Percentiles rank a stretch among this genome's conserved stretches.
Conservation (phyloP, 1,140 invertebrate species). For the Trichogramma pretiosum region DNA sequence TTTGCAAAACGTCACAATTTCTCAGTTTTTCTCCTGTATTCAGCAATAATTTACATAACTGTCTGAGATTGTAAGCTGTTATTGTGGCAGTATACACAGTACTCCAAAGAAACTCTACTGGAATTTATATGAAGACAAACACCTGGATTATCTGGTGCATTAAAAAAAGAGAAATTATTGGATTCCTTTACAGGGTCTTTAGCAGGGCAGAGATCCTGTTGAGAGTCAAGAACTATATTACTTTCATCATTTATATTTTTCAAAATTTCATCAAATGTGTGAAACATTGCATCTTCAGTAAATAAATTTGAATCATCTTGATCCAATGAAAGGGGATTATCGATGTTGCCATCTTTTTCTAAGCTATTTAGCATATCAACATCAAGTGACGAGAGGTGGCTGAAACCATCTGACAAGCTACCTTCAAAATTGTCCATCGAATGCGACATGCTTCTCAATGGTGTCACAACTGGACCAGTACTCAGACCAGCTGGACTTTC, state of each 20-base stretch:
- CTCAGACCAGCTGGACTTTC: constrained; percentile 17
- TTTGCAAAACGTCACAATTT: background rate
- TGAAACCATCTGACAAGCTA: constrained; percentile 19
- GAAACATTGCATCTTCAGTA: constrained; percentile 17
- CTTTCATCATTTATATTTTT: no score
- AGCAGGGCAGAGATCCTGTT: no score
- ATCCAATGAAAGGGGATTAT: constrained; percentile 18
- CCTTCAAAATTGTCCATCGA: constrained; percentile 15
- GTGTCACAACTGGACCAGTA: constrained; percentile 18
- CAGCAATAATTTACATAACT: no score
- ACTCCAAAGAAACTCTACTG: constrained; percentile 47
- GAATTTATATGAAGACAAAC: constrained; percentile 49
- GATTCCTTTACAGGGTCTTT: no score
- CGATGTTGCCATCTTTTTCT: constrained; percentile 16
- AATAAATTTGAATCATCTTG: constrained; percentile 18
- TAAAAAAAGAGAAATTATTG: no score
- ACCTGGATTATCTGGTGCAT: constrained; percentile 30
- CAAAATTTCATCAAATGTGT: constrained; percentile 19
- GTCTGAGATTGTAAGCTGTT: constrained; percentile 21
- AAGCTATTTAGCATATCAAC: constrained; percentile 22
- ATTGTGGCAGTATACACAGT: constrained; percentile 42
- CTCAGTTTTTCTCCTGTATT: background rate
- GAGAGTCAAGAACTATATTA: no score
- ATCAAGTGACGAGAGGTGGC: constrained; percentile 22
- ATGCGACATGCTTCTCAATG: constrained; percentile 14